A percentile compares a stretch with the other conserved stretches of the same genome.
phyloP scores from a whole-genome alignment of 1,140 invertebrate species.

The Trachymyrmex septentrionalis region DNA sequence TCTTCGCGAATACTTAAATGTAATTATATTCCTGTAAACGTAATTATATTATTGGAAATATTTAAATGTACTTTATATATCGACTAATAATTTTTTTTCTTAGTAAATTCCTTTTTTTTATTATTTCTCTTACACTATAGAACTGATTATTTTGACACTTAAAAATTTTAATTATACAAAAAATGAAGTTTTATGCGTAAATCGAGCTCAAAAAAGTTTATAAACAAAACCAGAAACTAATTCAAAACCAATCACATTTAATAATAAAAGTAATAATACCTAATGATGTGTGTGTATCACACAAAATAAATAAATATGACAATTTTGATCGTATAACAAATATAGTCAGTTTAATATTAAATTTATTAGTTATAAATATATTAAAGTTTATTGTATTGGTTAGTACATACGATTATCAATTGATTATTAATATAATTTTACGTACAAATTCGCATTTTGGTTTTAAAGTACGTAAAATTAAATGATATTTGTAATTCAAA shows the following conservation, averaged over 20 bases:
- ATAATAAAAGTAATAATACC: background rate
- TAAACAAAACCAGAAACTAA: background rate
- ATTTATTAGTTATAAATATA: background rate
- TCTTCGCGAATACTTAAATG: constrained; percentile 56
- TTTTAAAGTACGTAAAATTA: background rate
- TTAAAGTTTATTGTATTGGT: background rate
- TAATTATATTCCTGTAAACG: constrained; percentile 61
- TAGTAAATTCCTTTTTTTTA: constrained; percentile 31
- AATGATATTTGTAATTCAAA: background rate
- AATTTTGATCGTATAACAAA: background rate
- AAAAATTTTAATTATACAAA: background rate
- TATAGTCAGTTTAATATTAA: background rate
- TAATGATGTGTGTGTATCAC: background rate
- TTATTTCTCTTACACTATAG: constrained; percentile 17
- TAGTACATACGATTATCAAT: background rate
- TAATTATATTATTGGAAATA: constrained; percentile 53
- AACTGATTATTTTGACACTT: background rate
- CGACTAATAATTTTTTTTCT: constrained; percentile 37
- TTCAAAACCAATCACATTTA: constrained; percentile 14
- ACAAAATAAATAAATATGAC: constrained; percentile 1
- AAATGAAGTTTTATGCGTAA: background rate
- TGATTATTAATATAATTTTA: constrained; percentile 12
- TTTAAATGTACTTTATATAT: constrained; percentile 57
- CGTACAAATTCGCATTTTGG: background rate
- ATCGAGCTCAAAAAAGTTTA: background rate